Evolutionary conservation across 1,140 invertebrate genomes (phyloP).

Genomic region (Aphidius gifuensis): DNA sequence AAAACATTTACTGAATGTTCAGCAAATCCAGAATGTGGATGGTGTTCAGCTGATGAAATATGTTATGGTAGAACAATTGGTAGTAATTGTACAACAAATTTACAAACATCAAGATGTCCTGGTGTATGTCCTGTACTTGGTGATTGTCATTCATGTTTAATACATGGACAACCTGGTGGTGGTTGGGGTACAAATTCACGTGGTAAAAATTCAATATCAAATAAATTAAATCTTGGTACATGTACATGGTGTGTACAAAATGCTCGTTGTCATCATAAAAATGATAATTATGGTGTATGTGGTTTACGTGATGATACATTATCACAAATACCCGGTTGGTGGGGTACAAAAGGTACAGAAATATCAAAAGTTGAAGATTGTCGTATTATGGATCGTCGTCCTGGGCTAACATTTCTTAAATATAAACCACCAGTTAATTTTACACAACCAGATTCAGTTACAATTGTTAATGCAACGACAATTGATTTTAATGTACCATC

Average conservation of each 20-base stretch:
- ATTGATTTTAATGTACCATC: slow-evolving; percentile 71
- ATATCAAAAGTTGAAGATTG: slow-evolving; percentile 76
- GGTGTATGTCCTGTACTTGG: slow-evolving; percentile 83
- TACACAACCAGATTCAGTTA: slow-evolving; percentile 80
- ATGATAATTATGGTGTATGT: slow-evolving; percentile 81
- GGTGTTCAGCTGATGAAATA: slow-evolving; percentile 81
- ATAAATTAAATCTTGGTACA: slow-evolving; percentile 70
- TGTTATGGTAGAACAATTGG: slow-evolving; percentile 82
- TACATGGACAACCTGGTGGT: slow-evolving; percentile 61
- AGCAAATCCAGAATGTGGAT: slow-evolving; percentile 88
- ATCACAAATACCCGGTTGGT: slow-evolving; percentile 80
- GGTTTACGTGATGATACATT: slow-evolving; percentile 71
- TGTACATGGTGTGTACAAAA: slow-evolving; percentile 94
- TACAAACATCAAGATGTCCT: slow-evolving; percentile 82
- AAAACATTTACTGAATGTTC: slow-evolving; percentile 73
- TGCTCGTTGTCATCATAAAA: slow-evolving; percentile 81
- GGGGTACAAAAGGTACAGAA: slow-evolving; percentile 80
- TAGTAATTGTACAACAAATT: slow-evolving; percentile 79
- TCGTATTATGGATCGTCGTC: slow-evolving; percentile 73
- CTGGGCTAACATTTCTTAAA: slow-evolving; percentile 84
- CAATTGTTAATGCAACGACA: slow-evolving; percentile 80
- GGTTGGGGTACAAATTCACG: slow-evolving; percentile 51
- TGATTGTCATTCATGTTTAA: slow-evolving; percentile 85
- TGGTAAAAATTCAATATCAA: slow-evolving; percentile 64
- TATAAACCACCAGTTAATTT: slow-evolving; percentile 83